Base-by-base conservation (phyloP, 2,888 invertebrate genomes). In the Chloromyia formosa region DNA sequence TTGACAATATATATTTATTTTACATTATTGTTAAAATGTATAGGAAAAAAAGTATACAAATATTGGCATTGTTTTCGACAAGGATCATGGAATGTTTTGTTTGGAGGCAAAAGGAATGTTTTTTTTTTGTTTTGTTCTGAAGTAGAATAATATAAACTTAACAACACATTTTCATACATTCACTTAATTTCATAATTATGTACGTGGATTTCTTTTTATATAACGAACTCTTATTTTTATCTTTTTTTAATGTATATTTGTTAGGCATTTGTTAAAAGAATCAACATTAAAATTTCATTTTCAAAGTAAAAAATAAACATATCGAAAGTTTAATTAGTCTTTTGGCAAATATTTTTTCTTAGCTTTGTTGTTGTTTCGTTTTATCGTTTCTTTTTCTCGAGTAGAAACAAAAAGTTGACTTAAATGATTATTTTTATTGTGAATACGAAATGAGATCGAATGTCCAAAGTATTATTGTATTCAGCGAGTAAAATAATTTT, bases 371-470 rank as follows among this genome's bases (percentile, higher is more conserved):
- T n/a, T n/a, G n/a, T n/a, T n/a, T n/a, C n/a, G n/a, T n/a, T n/a
- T n/a, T n/a, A n/a, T n/a, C n/a, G n/a, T n/a, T n/a, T n/a, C n/a
- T n/a, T n/a, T n/a, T n/a, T n/a, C n/a, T n/a, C n/a, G n/a, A n/a
- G n/a, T n/a, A n/a, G n/a, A n/a, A n/a, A n/a, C n/a, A n/a, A n/a
- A n/a, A n/a, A n/a, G n/a, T n/a, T n/a, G n/a, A n/a, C n/a, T n/a
- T n/a, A n/a, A n/a, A n/a, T n/a, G n/a, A n/a, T n/a, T n/a, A n/a
- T n/a, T n/a, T 42, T 9, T 9, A 42, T 42, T 42, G 42, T 12
- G 18, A 64, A 42, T 54, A 69, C 53, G 22, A 54, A n/a, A 23
- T 69, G 68, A 69, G 68, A 69, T 69, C 68, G 68, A 69, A 69
- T 23, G 35, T 54, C 68, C 54, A 54, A 1, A 27, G 23, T 49